These are phyloP conservation scores for Diglossa cyanea DNA, from an alignment of 2,797 vertebrate genomes.

Conservation along the genomic window DNA sequence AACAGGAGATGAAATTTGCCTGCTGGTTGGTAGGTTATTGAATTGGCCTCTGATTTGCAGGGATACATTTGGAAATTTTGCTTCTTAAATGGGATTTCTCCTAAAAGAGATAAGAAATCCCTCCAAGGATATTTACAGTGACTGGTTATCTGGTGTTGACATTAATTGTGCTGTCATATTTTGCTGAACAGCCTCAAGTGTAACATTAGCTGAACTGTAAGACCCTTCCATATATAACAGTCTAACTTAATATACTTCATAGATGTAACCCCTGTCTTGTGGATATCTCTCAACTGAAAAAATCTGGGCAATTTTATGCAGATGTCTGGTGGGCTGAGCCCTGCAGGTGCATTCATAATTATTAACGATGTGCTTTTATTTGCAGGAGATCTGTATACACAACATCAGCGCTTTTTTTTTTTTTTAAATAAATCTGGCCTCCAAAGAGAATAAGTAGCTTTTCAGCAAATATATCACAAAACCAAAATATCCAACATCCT, in stretches of 20 bases:
- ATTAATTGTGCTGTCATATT: slow-evolving; percentile 57
- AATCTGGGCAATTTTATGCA: neutral
- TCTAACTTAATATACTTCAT: slow-evolving; percentile 19
- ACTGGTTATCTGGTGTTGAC: slow-evolving; percentile 51
- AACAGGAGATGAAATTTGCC: slow-evolving; percentile 10
- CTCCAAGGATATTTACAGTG: slow-evolving; percentile 46
- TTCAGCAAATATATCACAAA: neutral
- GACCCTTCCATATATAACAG: slow-evolving; percentile 28
- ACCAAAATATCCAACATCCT: neutral
- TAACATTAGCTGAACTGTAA: slow-evolving; percentile 52
- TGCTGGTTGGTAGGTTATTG: neutral
- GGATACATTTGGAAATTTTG: slow-evolving; percentile 51
- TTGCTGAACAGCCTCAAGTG: slow-evolving; percentile 48
- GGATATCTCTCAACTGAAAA: neutral
- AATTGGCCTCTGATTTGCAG: slow-evolving; percentile 40
- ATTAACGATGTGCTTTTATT: slow-evolving; percentile 32
- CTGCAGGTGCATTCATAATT: neutral
- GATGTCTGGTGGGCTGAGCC: neutral
- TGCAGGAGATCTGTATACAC: neutral
- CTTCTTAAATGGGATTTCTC: slow-evolving; percentile 46
- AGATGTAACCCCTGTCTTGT: neutral
- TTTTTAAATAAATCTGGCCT: neutral
- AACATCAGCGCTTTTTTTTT: neutral
- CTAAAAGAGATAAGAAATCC: slow-evolving; percentile 38
- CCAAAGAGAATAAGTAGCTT: neutral